phyloP scores from a whole-genome alignment of 2,888 invertebrate species.

The Hoplodrina ambigua region DNA sequence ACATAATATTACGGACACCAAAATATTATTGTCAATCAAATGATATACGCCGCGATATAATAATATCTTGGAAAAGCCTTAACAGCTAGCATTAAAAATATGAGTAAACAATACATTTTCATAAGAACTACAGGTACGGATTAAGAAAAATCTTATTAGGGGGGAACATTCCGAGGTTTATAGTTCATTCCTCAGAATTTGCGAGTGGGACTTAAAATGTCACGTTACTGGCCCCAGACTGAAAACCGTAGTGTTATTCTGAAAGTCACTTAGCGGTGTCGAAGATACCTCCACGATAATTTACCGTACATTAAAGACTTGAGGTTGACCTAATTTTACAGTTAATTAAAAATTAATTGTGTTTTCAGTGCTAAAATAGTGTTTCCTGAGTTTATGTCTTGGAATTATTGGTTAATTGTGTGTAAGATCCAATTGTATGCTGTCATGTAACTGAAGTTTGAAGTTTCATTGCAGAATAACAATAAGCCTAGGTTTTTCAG shows the following conservation, averaged over 20 bases:
- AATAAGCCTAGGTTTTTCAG: too few species aligned
- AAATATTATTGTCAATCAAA: slow-evolving; percentile 71
- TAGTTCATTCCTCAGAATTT: background rate
- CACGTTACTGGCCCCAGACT: too few species aligned
- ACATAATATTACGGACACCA: slow-evolving; percentile 27
- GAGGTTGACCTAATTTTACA: too few species aligned
- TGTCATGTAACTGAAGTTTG: too few species aligned
- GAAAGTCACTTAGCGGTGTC: background rate
- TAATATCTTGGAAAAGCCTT: slow-evolving; percentile 58
- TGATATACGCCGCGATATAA: slow-evolving; percentile 62
- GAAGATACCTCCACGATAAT: background rate
- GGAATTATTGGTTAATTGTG: too few species aligned
- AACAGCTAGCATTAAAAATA: slow-evolving; percentile 41
- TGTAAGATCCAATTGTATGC: too few species aligned
- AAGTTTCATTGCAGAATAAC: too few species aligned
- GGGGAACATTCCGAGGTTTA: background rate
- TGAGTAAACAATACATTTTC: slow-evolving; percentile 50
- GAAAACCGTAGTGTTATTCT: background rate
- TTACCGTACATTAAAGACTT: too few species aligned
- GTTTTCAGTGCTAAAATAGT: too few species aligned
- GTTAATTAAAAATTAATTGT: too few species aligned
- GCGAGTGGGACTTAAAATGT: background rate
- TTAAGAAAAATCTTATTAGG: slow-evolving; percentile 38
- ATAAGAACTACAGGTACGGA: slow-evolving; percentile 58
- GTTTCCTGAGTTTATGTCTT: too few species aligned